Evolutionary conservation across 2,113 vertebrate genomes (phyloP), one percentile per base, ranked within the genome.

Genomic region (Cranoglanis bouderius): DNA sequence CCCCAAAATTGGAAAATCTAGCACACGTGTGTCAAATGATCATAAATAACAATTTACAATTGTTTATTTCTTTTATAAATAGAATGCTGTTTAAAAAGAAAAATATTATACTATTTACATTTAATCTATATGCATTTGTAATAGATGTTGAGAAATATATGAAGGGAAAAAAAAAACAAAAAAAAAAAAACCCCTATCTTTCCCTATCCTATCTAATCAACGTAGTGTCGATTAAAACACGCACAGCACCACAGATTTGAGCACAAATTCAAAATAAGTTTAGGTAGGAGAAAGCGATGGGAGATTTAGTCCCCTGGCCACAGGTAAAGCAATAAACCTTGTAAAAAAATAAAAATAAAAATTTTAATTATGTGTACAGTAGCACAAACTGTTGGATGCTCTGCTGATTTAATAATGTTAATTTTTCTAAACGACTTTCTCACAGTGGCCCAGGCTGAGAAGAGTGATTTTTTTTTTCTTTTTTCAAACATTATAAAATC

Each of bases 1-100:
- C 8, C 32, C 2, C 72, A 10, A 24, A 40, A 80, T 19, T 53
- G 2, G 29, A 19, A 53, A 53, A 3, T 18, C 46, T n/a, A 80
- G 13, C 26, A 53, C 49, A 80, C 49, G 24, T 1, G 9, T 1
- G 13, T 78, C 43, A 55, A 81, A 46, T 9, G 7, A 53, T 55
- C 51, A 82, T 82, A 57, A 82, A 82, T 82, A 57, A 81, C 49
- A n/a, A 29, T 53, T 32, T 53, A 53, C 77, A 81, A 55, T 78
- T 18, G 13, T 43, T 24, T 24, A 3, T 77, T 49, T n/a, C n/a
- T 1, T 35, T 82, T 38, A 82, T 82, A 55, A 82, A 82, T 82
- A 82, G 51, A 82, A 35, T 4, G n/a, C 18, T 35, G 2, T 57
- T 82, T 18, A n/a, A 38, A 35, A 57, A n/a, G 4, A 19, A 32